Base-by-base conservation (phyloP, 2,797 vertebrate genomes). In the Corythornis leucogaster region DNA sequence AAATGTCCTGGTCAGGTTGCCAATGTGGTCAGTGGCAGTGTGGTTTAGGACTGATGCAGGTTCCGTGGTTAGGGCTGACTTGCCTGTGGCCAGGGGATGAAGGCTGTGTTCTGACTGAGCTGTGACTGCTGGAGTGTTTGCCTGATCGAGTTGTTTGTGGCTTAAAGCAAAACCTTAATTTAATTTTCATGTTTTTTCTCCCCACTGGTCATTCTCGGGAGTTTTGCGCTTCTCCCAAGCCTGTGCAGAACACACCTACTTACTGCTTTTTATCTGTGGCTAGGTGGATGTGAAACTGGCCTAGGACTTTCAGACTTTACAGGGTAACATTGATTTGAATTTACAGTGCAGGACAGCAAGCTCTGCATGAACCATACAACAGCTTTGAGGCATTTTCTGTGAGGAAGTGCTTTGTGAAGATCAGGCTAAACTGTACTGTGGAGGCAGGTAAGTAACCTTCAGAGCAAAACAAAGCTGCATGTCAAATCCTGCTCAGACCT, bases 161-260 rank as follows among this genome's bases (percentile, higher is more conserved):
- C 90, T 92, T 87, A 91, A 81, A 93, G 43, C 2, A 2, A 78
- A 92, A 55, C 67, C 35, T 87, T 80, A 50, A 94, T 89, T 92
- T 85, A 30, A 12, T 57, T 77, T 26, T 17, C 63, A 75, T 84
- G 75, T 35, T 24, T 25, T 75, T 85, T 87, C 76, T 46, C 7
- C 17, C 53, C 17, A 28, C 22, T 85, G 40, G 68, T 89, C 31
- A 51, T 89, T 89, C 70, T 77, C 40, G 35, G 22, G 55, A 84
- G n/a, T 46, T 69, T 38, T 79, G 67, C 83, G 28, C 25, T 90
- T 70, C 45, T 80, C 22, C 7, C 25, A 20, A 9, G 78, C 38
- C n/a, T 50, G 15, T 64, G 18, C 30, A 11, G 19, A 63, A 7
- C 31, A 40, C 2, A 16, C 7, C 14, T 81, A 8, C 33, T 50